A percentile compares a stretch with the other conserved stretches of the same genome.
phyloP scores from a whole-genome alignment of 2,888 invertebrate species.

The Synanthedon tipuliformis region DNA sequence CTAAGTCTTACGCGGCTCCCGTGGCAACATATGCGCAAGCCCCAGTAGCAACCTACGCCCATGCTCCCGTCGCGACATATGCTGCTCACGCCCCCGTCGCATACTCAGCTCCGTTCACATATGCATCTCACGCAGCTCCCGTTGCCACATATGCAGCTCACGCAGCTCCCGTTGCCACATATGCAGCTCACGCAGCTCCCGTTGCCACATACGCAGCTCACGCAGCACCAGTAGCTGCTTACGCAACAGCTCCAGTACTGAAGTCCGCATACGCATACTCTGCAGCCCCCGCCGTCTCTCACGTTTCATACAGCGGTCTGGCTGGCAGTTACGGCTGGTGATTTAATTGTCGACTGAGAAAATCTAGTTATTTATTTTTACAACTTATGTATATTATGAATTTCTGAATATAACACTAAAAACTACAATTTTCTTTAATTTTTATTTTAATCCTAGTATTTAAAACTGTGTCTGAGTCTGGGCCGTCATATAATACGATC shows the following conservation, averaged over 20 bases:
- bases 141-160: conserved; percentile 7
- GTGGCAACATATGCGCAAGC: conserved; percentile 18
- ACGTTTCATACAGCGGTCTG: conserved; percentile 74
- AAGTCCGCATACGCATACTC: conserved; percentile 62
- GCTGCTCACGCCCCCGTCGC: conserved; percentile 19
- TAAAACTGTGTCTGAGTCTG: too few relatives aligned
- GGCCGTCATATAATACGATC: too few relatives aligned
- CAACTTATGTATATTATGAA: conserved; percentile 22
- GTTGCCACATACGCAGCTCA: conserved; percentile 18
- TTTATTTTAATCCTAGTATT: too few relatives aligned
- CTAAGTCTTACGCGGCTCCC: conserved; percentile 18
- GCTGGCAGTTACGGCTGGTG: conserved; percentile 75
- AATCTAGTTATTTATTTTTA: conserved; percentile 40
- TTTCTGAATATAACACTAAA: too few relatives aligned
- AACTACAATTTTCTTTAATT: too few relatives aligned
- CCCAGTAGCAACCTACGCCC: conserved; percentile 23
- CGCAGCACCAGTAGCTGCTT: conserved; percentile 28
- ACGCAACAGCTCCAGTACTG: conserved; percentile 36
- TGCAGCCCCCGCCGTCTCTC: conserved; percentile 72
- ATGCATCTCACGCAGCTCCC: conserved; percentile 10
- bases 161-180: conserved; percentile 17
- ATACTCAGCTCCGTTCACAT: conserved; percentile 11
- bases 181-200: conserved; percentile 23
- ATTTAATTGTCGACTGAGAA: conserved; percentile 38
- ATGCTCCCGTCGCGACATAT: conserved; percentile 23